Percentiles rank a stretch among this genome's conserved stretches.
phyloP scores from a whole-genome alignment of 2,113 vertebrate genomes.

The Lasiurus cinereus region DNA sequence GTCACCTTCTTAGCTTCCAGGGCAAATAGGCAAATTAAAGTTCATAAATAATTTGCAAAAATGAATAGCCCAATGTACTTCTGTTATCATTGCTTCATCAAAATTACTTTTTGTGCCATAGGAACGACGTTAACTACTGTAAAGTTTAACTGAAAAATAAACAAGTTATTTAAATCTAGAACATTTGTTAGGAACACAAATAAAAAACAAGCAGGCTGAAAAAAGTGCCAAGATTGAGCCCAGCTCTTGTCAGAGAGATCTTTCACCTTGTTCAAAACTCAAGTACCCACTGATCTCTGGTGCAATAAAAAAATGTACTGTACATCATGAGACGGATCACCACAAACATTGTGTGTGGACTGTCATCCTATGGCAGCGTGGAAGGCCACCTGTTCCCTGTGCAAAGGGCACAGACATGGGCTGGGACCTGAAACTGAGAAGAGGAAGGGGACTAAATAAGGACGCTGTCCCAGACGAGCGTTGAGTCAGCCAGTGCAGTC shows the following conservation, averaged over 20 bases:
- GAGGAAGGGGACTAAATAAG: constrained; percentile 64
- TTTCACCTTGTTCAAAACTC: constrained; percentile 49
- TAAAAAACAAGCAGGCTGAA: constrained; percentile 45
- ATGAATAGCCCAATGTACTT: not conserved
- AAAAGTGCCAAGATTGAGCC: not conserved
- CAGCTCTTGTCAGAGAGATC: constrained; percentile 33
- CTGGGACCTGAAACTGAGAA: constrained; percentile 57
- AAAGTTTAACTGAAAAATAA: constrained; percentile 59
- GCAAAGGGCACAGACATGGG: constrained; percentile 74
- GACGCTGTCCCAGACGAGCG: not conserved
- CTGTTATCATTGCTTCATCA: constrained; percentile 24
- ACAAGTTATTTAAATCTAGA: constrained; percentile 32
- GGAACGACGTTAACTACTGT: constrained; percentile 17
- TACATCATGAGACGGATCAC: constrained; percentile 53
- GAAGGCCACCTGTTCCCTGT: constrained; percentile 74
- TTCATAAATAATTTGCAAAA: constrained; percentile 46
- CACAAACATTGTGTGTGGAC: constrained; percentile 56
- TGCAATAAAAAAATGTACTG: constrained; percentile 79
- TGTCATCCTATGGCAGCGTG: constrained; percentile 1
- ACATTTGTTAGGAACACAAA: constrained; percentile 50
- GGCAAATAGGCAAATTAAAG: constrained; percentile 23
- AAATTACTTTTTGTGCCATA: constrained; percentile 24
- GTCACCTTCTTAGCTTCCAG: constrained; percentile 3
- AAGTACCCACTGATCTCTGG: constrained; percentile 20
- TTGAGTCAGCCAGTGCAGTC: not conserved